Evolutionary conservation across 53 echinoderm and acorn worm genomes (phyloP), one percentile per base, ranked within the genome.

Genomic region (Paracentrotus lividus): DNA sequence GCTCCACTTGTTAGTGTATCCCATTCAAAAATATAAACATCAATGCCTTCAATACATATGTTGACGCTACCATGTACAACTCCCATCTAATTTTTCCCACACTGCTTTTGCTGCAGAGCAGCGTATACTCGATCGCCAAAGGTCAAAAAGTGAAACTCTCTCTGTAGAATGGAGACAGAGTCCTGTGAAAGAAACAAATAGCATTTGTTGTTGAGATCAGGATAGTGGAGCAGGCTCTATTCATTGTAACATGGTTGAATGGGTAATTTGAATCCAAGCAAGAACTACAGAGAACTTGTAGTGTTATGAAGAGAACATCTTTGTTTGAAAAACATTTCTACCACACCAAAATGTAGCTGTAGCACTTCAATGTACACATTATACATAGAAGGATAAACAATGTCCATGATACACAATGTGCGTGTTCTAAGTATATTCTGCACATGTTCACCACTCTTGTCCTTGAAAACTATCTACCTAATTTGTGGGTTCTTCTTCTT

Each of bases 131-230:
- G 33, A 56, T 34, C 23, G 85, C 49, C 33, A 88, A 88, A 88
- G 88, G 88, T 88, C 88, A 88, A 54, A 57, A 57, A 88, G 88
- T 88, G 88, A 88, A 88, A 88, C 88, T 88, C 57, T 85, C 49
- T 51, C 29, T 51, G 18, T 36, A 57, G 88, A 88, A 88, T 54
- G 58, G 54, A 88, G 54, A 55, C 53, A 58, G 58, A 36, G 36
- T 38, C 53, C 88, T 57, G 38, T 85, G 85, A 58, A 88, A 88
- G 88, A 88, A 88, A 88, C 88, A 88, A 88, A 88, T 59, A 56
- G 54, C 43, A 38, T 88, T 88, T 88, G 88, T 88, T 54, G 57
- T 57, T 38, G 33, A 31, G 88, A 56, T 88, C 49, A 57, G 54
- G 15, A 55, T 18, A 55, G 88, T 54, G 57, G 57, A 59, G 57